Evolutionary conservation across 2,888 invertebrate species (phyloP), one percentile per base, ranked within the genome.

Genomic region (Aphodius sticticus): DNA sequence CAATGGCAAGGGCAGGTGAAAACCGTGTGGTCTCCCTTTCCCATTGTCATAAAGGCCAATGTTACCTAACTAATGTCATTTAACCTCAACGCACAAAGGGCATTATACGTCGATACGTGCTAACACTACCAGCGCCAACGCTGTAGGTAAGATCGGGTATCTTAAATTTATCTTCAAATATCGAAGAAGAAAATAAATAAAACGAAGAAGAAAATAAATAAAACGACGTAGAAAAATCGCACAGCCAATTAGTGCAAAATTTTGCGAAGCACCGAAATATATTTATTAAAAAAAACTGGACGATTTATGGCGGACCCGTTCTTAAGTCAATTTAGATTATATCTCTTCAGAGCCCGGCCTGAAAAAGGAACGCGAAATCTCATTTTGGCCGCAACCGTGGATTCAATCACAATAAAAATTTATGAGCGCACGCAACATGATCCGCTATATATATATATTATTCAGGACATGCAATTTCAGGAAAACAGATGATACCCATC

Each of bases 241-340:
- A 53, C 12, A 53, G 53, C 53, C 53, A 53, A 53, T 53, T 53
- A 53, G 53, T 53, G 53, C 53, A 12, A 53, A 53, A 53, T 53
- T 53, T 53, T 53, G 53, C 12, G 53, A 53, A 53, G 53, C 26
- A 53, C 53, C 53, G 53, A 53, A 26, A 26, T 26, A 26, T 26
- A 26, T 26, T 26, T 26, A 26, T 26, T 26, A 26, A 26, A 26
- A 26, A 26, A 26, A 26, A 26, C 26, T 26, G 26, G 26, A 26
- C 26, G 26, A 53, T 53, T 53, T 53, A 53, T 5, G 12, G 53
- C 53, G 12, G 1, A 53, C 53, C 53, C 53, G 53, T 53, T 53
- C 53, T 53, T 53, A 53, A 53, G 53, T 53, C 53, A 53, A 53
- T 53, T 53, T 53, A 53, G 53, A 53, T 53, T 53, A 53, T 53